These are phyloP conservation scores for Paragorgia papillata DNA, from an alignment of 92 coral and sea anemone genomes.

Conservation along the genomic window DNA sequence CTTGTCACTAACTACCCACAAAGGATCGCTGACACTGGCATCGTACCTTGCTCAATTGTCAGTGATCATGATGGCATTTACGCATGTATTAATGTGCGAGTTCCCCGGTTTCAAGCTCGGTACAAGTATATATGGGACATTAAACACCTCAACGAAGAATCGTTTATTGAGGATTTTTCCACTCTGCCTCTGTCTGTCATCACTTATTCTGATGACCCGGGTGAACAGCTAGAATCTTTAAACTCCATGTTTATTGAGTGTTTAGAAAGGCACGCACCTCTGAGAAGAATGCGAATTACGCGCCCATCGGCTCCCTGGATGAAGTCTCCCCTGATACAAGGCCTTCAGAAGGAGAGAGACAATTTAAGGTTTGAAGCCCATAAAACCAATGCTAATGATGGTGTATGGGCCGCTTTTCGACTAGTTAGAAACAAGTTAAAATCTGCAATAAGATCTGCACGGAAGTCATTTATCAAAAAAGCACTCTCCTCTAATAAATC, in stretches of 20 bases:
- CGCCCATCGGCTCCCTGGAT: slow-evolving; percentile 79
- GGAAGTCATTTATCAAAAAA: slow-evolving; percentile 44
- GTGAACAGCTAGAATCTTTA: slow-evolving; percentile 50
- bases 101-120: slow-evolving; percentile 54
- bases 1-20: slow-evolving; percentile 48
- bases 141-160: slow-evolving; percentile 41
- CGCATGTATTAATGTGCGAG: slow-evolving; percentile 55
- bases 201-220: slow-evolving; percentile 54
- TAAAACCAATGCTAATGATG: slow-evolving; percentile 30
- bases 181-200: slow-evolving; percentile 50
- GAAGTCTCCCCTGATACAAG: slow-evolving; percentile 26
- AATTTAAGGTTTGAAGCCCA: slow-evolving; percentile 48
- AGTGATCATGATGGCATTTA: slow-evolving; percentile 65
- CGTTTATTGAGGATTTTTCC: slow-evolving; percentile 61
- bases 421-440: slow-evolving; percentile 58
- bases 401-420: slow-evolving; percentile 45
- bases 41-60: slow-evolving; percentile 51
- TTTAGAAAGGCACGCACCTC: slow-evolving; percentile 66
- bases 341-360: slow-evolving; percentile 47
- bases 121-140: slow-evolving; percentile 44
- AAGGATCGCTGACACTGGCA: slow-evolving; percentile 21
- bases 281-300: slow-evolving; percentile 48
- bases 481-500: slow-evolving; percentile 60
- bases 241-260: slow-evolving; percentile 48
- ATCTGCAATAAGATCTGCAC: slow-evolving; percentile 26